These are phyloP conservation scores for Dilophus febrilis DNA, from an alignment of 2,888 invertebrate species.

Conservation along the genomic window DNA sequence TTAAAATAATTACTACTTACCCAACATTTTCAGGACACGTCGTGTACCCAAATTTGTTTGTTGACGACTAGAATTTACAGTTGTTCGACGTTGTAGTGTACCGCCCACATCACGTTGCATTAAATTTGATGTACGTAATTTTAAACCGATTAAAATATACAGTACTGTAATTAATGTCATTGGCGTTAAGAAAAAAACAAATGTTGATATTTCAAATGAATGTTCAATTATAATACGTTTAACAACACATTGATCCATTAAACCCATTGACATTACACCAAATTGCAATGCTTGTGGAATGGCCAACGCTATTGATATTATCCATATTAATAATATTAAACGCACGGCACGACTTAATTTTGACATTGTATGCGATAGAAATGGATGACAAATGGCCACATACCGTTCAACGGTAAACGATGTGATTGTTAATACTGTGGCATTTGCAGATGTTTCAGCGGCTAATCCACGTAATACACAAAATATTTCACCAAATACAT, in stretches of 20 bases:
- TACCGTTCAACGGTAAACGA: constrained; percentile 68
- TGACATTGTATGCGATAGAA: constrained; percentile 59
- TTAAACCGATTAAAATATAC: constrained; percentile 58
- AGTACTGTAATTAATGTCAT: constrained; percentile 75
- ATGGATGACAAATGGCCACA: constrained; percentile 44
- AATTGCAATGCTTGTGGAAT: constrained; percentile 67
- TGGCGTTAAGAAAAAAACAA: constrained; percentile 71
- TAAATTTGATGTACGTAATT: constrained; percentile 38
- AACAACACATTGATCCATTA: constrained; percentile 22
- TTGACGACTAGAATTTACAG: constrained; percentile 21
- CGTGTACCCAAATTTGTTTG: constrained; percentile 41
- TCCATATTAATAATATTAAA: constrained; percentile 60
- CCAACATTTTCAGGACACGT: constrained; percentile 57
- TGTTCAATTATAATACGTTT: constrained; percentile 30
- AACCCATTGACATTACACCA: constrained; percentile 35
- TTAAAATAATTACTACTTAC: constrained; percentile 32
- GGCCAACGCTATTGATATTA: constrained; percentile 54
- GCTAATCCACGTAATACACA: constrained; percentile 62
- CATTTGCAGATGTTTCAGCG: constrained; percentile 65
- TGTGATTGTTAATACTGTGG: constrained; percentile 61
- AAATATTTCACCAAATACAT: constrained; percentile 60
- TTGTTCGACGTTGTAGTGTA: constrained; percentile 13
- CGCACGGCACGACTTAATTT: constrained; percentile 66
- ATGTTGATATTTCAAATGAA: constrained; percentile 42
- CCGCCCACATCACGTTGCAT: constrained; percentile 25